Percentiles rank a stretch among this genome's conserved stretches.
Evolutionary conservation across 2,113 vertebrate genomes (phyloP).

Genomic region (Cephalopholis sonnerati): DNA sequence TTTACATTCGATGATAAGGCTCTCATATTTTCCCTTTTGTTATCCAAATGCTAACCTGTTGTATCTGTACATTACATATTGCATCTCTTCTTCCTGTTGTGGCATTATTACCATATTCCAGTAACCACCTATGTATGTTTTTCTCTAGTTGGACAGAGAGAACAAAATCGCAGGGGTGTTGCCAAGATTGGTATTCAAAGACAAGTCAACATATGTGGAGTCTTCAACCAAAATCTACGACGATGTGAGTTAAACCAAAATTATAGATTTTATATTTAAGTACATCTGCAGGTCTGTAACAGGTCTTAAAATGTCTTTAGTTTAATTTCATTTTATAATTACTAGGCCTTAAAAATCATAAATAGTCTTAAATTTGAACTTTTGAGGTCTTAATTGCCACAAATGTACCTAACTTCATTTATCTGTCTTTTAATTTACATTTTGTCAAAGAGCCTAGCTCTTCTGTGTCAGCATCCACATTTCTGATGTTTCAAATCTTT

Average conservation of each 20-base stretch:
- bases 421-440: too few species aligned
- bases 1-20: neutral
- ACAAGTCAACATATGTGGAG: constrained; percentile 95
- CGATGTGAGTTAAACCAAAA: constrained; percentile 85
- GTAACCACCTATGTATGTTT: neutral
- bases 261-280: too few species aligned
- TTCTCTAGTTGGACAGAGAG: constrained; percentile 91
- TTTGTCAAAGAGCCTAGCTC: too few species aligned
- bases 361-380: too few species aligned
- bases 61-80: neutral
- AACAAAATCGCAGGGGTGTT: constrained; percentile 90
- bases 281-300: neutral
- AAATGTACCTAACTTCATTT: too few species aligned
- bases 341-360: too few species aligned
- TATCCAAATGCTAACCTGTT: neutral
- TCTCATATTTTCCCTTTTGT: neutral
- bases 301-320: too few species aligned
- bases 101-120: neutral
- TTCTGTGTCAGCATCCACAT: too few species aligned
- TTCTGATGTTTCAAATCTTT: too few species aligned
- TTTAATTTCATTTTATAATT: too few species aligned
- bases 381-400: too few species aligned
- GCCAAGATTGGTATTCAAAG: constrained; percentile 89
- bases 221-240: constrained; percentile 97
- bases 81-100: neutral